Conservation (phyloP, 2,113 vertebrate species). For the Hyperoodon ampullatus region DNA sequence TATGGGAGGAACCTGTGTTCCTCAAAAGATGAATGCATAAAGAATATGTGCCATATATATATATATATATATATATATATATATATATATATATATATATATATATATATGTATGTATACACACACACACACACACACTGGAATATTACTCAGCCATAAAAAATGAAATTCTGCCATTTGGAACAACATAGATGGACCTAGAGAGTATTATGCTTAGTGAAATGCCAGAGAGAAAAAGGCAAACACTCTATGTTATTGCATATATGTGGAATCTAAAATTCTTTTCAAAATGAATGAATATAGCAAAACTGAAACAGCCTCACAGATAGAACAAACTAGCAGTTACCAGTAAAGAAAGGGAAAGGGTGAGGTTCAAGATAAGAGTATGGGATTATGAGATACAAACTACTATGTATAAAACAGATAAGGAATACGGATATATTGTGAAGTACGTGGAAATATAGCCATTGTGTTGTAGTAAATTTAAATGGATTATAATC, state of each 20-base stretch:
- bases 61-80: no score
- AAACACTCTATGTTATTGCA: background rate
- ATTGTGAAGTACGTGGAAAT: background rate
- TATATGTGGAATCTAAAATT: background rate
- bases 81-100: no score
- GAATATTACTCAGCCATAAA: background rate
- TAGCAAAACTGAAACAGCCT: background rate
- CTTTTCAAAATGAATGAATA: background rate
- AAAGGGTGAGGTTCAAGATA: background rate
- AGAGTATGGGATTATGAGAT: background rate
- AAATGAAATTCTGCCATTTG: background rate
- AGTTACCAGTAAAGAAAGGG: background rate
- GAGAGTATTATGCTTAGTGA: background rate
- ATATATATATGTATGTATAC: no score
- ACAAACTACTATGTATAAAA: background rate
- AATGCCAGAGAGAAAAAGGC: background rate
- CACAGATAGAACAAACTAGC: background rate
- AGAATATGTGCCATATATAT: background rate
- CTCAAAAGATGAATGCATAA: background rate
- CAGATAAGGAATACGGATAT: fast-evolving
- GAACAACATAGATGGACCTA: background rate
- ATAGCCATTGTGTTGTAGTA: background rate
- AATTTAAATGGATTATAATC: background rate
- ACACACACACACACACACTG: background rate
- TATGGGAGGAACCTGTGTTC: background rate